Conservation (phyloP, 1,140 invertebrate genomes). For the Anastatus disparis region DNA sequence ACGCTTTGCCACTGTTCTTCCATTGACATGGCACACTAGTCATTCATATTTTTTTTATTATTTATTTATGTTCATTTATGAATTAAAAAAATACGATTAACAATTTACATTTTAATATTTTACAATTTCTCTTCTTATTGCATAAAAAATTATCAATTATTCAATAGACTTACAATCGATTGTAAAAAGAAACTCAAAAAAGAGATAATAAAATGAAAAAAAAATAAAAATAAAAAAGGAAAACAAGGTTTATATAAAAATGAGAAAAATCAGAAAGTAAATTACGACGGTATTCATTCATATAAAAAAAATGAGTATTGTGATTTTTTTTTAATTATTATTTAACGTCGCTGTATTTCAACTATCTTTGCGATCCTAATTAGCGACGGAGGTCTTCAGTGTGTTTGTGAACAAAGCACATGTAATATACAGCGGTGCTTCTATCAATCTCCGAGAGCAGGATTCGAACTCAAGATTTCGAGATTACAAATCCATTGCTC, state of each 20-base stretch:
- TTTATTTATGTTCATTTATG: conserved; percentile 30
- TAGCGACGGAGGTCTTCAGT: too few relatives aligned
- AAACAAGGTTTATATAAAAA: too few relatives aligned
- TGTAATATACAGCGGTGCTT: too few relatives aligned
- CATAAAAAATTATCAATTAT: conserved; percentile 26
- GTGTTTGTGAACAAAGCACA: too few relatives aligned
- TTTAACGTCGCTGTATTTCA: too few relatives aligned
- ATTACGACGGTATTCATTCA: conserved; percentile 39
- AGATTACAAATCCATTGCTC: too few relatives aligned
- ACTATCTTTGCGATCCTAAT: too few relatives aligned
- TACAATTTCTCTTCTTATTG: conserved; percentile 31
- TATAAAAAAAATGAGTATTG: conserved; percentile 65
- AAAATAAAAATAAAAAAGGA: conserved; percentile 20
- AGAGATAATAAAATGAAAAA: conserved; percentile 43
- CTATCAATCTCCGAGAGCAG: too few relatives aligned
- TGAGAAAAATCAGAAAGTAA: conserved; percentile 10
- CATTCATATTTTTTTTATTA: conserved; percentile 15
- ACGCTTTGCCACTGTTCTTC: conserved; percentile 36
- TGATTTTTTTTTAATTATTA: too few relatives aligned
- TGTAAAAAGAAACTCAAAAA: conserved; percentile 3
- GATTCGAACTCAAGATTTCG: too few relatives aligned
- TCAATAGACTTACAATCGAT: conserved; percentile 16
- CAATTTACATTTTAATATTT: conserved; percentile 41
- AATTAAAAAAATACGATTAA: conserved; percentile 39
- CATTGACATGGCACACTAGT: conserved; percentile 39